Evolutionary conservation across 1,140 invertebrate species (phyloP).

Genomic region (Acyrthosiphon pisum): DNA sequence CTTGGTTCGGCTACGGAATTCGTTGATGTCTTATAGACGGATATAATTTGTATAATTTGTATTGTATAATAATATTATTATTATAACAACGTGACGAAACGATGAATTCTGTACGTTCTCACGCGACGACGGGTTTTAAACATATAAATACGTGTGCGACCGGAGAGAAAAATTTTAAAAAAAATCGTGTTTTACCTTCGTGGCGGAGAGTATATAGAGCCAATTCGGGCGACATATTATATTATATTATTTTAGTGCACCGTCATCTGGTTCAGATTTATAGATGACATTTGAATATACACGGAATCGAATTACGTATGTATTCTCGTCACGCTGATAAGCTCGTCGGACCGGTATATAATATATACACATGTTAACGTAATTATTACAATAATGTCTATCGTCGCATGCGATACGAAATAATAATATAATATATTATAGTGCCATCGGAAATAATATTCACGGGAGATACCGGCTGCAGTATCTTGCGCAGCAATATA

Average conservation of each 20-base stretch:
- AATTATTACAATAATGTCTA: neutral
- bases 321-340: neutral
- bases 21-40: no score
- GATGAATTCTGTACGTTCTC: neutral
- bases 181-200: neutral
- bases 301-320: neutral
- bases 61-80: neutral
- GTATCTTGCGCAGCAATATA: neutral
- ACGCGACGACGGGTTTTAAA: neutral
- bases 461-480: neutral
- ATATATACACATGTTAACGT: neutral
- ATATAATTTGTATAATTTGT: neutral
- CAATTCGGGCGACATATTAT: neutral
- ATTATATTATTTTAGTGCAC: neutral
- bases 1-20: no score
- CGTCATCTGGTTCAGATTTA: constrained; percentile 7
- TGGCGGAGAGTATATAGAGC: neutral
- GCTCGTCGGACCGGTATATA: neutral
- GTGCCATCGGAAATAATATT: neutral
- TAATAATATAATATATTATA: neutral
- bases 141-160: no score
- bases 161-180: neutral
- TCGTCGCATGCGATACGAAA: neutral
- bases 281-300: neutral
- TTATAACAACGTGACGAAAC: neutral